Percentiles rank a stretch among this genome's conserved stretches.
These are phyloP conservation scores for Sciaenops ocellatus DNA, from an alignment of 2,797 vertebrate genomes.

Conservation along the genomic window DNA sequence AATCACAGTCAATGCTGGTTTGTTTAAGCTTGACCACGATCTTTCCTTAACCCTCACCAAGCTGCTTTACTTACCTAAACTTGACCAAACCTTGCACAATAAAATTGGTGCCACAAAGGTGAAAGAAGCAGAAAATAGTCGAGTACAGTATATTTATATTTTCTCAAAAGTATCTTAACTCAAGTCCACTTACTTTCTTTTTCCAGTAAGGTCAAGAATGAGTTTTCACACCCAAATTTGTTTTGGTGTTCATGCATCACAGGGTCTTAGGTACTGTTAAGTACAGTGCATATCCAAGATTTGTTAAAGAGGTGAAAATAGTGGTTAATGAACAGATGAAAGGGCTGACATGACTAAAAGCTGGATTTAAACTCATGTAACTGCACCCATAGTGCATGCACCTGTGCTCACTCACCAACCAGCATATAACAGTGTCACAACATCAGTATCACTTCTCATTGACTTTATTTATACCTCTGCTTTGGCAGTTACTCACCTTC, in stretches of 20 bases:
- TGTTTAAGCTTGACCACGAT: neutral
- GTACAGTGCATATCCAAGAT: neutral
- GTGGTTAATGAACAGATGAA: neutral
- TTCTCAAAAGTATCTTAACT: neutral
- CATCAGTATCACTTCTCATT: constrained; percentile 32
- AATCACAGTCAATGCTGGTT: neutral
- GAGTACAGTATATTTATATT: neutral
- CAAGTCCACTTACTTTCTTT: neutral
- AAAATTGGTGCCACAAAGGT: neutral
- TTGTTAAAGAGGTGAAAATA: neutral
- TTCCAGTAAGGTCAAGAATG: neutral
- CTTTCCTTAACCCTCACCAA: neutral
- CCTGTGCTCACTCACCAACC: constrained; percentile 21
- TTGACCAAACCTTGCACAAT: neutral
- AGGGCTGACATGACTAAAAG: constrained; percentile 2
- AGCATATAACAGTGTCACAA: neutral
- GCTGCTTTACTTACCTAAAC: neutral
- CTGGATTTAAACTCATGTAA: constrained; percentile 25
- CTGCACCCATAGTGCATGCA: constrained; percentile 15
- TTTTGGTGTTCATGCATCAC: neutral
- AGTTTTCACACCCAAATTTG: neutral
- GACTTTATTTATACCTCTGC: constrained; percentile 31
- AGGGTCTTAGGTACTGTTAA: neutral
- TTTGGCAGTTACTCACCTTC: constrained; percentile 27
- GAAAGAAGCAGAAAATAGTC: too few relatives aligned